Evolutionary conservation across 2,113 vertebrate species (phyloP).

Genomic region (Onychorhynchus coronatus): DNA sequence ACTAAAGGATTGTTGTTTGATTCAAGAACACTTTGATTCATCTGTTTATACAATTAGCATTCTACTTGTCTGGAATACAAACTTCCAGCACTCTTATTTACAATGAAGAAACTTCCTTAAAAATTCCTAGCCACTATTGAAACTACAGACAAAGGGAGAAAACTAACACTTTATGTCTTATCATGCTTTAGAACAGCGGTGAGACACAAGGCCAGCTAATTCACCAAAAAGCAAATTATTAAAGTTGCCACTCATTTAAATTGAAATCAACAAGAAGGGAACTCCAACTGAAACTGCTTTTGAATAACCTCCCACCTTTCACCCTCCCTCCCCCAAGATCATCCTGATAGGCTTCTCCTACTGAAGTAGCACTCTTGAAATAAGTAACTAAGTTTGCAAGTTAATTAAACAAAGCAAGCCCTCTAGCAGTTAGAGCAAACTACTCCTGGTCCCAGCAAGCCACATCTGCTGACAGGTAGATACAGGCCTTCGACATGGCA

Average conservation of each 20-base stretch:
- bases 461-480: background rate
- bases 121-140: background rate
- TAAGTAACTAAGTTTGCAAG: background rate
- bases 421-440: background rate
- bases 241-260: background rate
- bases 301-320: background rate
- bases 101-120: background rate
- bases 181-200: background rate
- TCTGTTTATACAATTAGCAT: background rate
- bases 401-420: background rate
- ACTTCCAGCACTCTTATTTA: background rate
- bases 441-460: background rate
- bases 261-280: background rate
- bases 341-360: background rate
- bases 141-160: background rate
- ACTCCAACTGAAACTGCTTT: background rate
- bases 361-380: background rate
- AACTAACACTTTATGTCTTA: background rate
- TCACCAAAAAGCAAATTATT: background rate
- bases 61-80: background rate
- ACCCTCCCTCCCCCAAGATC: background rate
- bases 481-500: rapidly evolving
- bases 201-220: background rate
- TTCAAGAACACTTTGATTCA: background rate
- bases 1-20: background rate